Base-by-base conservation (phyloP, 2,888 invertebrate species). In the Trimorus sp. region DNA sequence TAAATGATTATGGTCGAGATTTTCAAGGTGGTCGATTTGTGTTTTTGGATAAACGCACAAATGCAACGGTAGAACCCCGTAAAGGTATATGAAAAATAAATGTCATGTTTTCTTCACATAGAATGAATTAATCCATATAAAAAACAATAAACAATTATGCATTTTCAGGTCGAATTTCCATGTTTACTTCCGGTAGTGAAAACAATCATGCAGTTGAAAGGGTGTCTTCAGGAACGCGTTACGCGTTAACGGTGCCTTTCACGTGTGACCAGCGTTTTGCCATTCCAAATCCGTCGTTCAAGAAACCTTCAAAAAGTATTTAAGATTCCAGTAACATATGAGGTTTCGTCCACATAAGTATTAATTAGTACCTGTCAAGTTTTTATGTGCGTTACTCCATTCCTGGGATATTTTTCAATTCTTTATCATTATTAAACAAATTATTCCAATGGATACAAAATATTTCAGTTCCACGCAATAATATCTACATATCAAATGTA, bases 141-240 rank as follows among this genome's bases (percentile, higher is more conserved):
- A n/a, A n/a, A n/a, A n/a, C n/a, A n/a, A n/a, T n/a, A n/a, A n/a
- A n/a, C n/a, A n/a, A n/a, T n/a, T n/a, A n/a, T n/a, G n/a, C n/a
- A 26, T 83, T 79, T 66, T 5, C 62, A 94, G 94, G 96, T 15
- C 93, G 98, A 83, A 94, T 97, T 1, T 95, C 95, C 40, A 95
- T 96, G 92, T 98, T 97, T 89, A 97, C 97, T 0, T 97, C 98
- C 58, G 98, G 97, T 12, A 94, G 94, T 51, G 98, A 98, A 92
- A 98, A 98, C 92, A 90, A 94, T 0, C 97, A 98, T 92, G 94
- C 93, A 90, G 96, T 98, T 1, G 97, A 98, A 91, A 94, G 94
- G 91, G 96, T 98, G 5, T 93, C 93, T 9, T 93, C 94, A 26
- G 98, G 98, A 14, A 93, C 93, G 12, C 93, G 97, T 89, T 97